Percentiles rank a stretch among this genome's conserved stretches.
Conservation (phyloP, 2,888 invertebrate species). For the Griposia aprilina region DNA sequence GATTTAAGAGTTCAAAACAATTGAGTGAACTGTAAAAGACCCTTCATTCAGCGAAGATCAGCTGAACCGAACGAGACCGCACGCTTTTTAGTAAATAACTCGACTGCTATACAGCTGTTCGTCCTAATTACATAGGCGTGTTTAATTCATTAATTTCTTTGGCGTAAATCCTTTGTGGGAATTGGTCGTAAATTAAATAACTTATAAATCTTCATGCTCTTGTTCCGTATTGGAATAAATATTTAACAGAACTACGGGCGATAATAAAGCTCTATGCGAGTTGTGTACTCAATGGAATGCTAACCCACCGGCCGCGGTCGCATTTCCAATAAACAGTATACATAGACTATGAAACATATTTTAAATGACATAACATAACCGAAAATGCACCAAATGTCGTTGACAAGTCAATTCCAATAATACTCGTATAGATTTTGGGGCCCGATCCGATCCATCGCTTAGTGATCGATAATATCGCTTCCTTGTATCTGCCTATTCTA, state of each 20-base stretch:
- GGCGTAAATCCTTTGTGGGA: slow-evolving; percentile 33
- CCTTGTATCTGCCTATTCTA: slow-evolving; percentile 62
- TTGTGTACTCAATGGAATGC: slow-evolving; percentile 8
- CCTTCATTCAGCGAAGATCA: slow-evolving; percentile 58
- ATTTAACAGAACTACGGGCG: slow-evolving; percentile 10
- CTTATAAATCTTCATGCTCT: slow-evolving; percentile 19
- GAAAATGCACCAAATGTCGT: slow-evolving; percentile 37
- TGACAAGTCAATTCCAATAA: slow-evolving; percentile 57
- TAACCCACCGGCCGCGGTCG: neutral
- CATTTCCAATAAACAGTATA: slow-evolving; percentile 6
- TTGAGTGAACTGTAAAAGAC: slow-evolving; percentile 60
- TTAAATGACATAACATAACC: slow-evolving; percentile 18
- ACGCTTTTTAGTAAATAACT: slow-evolving; percentile 50
- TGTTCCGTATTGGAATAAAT: slow-evolving; percentile 31
- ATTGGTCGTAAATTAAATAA: slow-evolving; percentile 38
- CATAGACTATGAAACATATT: slow-evolving; percentile 17
- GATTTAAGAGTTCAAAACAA: slow-evolving; percentile 62
- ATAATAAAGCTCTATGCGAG: slow-evolving; percentile 1
- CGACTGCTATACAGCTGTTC: slow-evolving; percentile 54
- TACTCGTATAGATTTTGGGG: slow-evolving; percentile 33
- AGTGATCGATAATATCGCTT: slow-evolving; percentile 63
- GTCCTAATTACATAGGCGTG: slow-evolving; percentile 49
- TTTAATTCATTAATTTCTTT: slow-evolving; percentile 50
- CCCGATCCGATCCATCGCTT: slow-evolving; percentile 43
- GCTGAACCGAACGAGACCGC: slow-evolving; percentile 36